These are phyloP conservation scores for Paracanthobrama guichenoti DNA, from an alignment of 2,113 vertebrate species.

Conservation along the genomic window DNA sequence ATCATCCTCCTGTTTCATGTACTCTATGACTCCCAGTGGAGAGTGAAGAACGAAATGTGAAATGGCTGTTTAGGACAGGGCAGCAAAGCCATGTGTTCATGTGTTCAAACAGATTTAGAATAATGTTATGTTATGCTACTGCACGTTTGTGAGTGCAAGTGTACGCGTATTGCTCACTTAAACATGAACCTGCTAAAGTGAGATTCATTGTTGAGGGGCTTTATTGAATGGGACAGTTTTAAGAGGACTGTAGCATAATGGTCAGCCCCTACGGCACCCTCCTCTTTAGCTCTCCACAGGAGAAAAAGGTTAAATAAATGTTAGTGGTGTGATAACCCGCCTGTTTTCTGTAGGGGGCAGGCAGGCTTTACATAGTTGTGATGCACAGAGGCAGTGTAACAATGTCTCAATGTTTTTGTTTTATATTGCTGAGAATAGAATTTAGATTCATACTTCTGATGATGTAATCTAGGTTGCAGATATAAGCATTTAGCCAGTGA, in stretches of 20 bases:
- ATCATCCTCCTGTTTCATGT: constrained; percentile 60
- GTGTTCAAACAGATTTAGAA: neutral
- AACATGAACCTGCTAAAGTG: constrained; percentile 27
- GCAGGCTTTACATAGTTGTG: constrained; percentile 17
- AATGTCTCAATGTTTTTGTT: constrained; percentile 70
- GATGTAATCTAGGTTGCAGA: neutral
- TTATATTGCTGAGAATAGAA: neutral
- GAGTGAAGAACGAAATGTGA: constrained; percentile 26
- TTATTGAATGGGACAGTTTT: neutral
- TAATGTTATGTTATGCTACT: neutral
- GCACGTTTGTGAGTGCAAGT: neutral
- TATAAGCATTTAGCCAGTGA: too few species aligned
- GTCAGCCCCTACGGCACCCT: constrained; percentile 54
- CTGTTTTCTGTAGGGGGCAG: constrained; percentile 80
- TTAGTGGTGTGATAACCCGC: constrained; percentile 98
- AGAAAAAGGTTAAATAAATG: constrained; percentile 99
- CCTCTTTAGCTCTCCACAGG: constrained; percentile 64
- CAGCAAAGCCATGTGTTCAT: neutral
- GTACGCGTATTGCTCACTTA: constrained; percentile 27
- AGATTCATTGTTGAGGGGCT: neutral
- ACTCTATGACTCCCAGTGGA: constrained; percentile 26
- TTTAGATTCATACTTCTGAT: neutral
- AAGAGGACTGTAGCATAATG: constrained; percentile 12
- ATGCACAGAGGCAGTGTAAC: constrained; percentile 66
- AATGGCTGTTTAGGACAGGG: constrained; percentile 22